Evolutionary conservation across 1,140 invertebrate species (phyloP).

Genomic region (Drosophila eugracilis): DNA sequence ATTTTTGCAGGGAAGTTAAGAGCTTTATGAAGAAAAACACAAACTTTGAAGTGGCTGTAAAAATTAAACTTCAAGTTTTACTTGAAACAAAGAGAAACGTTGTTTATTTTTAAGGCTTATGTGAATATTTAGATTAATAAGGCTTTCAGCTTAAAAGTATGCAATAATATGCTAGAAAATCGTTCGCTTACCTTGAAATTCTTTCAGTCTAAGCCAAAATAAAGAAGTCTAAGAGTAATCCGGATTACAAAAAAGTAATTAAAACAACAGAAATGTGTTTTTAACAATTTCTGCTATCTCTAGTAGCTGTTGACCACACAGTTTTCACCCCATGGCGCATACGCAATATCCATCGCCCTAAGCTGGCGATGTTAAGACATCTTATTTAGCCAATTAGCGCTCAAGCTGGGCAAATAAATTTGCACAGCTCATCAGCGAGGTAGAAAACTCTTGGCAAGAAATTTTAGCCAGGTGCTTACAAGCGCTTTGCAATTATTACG

Average conservation of each 20-base stretch:
- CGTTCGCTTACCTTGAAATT: background rate
- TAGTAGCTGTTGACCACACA: constrained; percentile 10
- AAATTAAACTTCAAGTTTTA: background rate
- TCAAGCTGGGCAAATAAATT: constrained; percentile 48
- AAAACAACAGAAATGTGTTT: background rate
- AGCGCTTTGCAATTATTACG: constrained; percentile 79
- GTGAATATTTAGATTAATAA: background rate
- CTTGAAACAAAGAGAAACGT: background rate
- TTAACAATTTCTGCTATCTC: background rate
- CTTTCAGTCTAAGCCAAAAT: background rate
- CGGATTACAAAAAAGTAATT: background rate
- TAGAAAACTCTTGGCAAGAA: constrained; percentile 34
- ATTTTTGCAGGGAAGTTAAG: no score
- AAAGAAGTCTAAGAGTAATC: no score
- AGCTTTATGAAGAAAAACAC: background rate
- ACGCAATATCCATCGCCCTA: constrained; percentile 41
- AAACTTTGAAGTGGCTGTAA: background rate
- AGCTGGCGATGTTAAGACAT: constrained; percentile 41
- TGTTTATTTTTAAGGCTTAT: background rate
- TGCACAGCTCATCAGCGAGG: constrained; percentile 42
- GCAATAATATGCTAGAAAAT: background rate
- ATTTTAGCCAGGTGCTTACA: constrained; percentile 63
- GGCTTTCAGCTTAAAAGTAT: background rate
- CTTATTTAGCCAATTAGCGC: constrained; percentile 74
- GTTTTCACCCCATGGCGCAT: constrained; percentile 31